These are phyloP conservation scores for Archaeoteleia sp. DNA, from an alignment of 2,888 invertebrate species.

Conservation along the genomic window DNA sequence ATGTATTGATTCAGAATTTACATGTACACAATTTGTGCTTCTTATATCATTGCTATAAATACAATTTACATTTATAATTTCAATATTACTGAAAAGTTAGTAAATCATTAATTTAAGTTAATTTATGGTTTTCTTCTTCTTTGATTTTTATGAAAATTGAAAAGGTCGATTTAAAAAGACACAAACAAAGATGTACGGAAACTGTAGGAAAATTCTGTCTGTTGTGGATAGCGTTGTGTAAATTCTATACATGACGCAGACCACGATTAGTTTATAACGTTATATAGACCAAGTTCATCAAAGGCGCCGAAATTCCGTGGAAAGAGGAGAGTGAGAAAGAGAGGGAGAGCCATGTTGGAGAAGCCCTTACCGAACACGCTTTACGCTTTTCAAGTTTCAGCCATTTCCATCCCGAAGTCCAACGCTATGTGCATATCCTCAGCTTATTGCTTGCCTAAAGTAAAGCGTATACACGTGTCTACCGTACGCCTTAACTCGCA, in stretches of 20 bases:
- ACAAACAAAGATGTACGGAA: too few species aligned
- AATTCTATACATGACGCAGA: neutral
- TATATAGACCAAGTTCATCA: slow-evolving; percentile 47
- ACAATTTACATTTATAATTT: too few species aligned
- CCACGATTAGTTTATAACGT: slow-evolving; percentile 17
- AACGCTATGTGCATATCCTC: slow-evolving; percentile 50
- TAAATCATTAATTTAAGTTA: too few species aligned
- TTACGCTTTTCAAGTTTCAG: slow-evolving; percentile 53
- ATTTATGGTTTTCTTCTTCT: too few species aligned
- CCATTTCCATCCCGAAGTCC: slow-evolving; percentile 46
- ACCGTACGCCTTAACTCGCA: slow-evolving; percentile 48
- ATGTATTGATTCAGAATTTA: too few species aligned
- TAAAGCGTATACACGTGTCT: slow-evolving; percentile 49
- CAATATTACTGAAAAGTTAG: too few species aligned
- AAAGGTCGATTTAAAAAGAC: too few species aligned
- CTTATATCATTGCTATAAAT: too few species aligned
- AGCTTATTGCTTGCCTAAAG: slow-evolving; percentile 52
- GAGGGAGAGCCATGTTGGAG: slow-evolving; percentile 15
- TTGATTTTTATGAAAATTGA: too few species aligned
- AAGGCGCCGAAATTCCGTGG: slow-evolving; percentile 41
- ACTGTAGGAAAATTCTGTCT: neutral
- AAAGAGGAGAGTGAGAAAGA: slow-evolving; percentile 17
- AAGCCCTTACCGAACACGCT: slow-evolving; percentile 45
- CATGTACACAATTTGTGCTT: too few species aligned
- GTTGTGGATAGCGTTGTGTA: neutral